Evolutionary conservation across 2,888 invertebrate genomes (phyloP).

Genomic region (Stenotaenia linearis): DNA sequence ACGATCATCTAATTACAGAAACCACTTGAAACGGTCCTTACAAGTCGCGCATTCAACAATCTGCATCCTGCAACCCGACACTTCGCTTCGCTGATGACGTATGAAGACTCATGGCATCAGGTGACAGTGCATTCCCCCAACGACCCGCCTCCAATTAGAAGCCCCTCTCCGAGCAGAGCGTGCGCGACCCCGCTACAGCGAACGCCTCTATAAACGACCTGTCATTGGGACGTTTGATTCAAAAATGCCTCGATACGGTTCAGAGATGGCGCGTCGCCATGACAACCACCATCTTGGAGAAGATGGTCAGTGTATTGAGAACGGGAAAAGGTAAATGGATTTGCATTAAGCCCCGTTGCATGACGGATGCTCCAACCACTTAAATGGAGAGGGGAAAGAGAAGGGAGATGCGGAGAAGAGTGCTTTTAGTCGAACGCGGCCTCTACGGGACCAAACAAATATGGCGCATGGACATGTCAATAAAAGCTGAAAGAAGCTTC

Average conservation of each 20-base stretch:
- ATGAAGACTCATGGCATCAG: not conserved
- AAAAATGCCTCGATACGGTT: not conserved
- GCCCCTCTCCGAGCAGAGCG: not conserved
- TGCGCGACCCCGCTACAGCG: not conserved
- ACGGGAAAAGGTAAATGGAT: conserved; percentile 21
- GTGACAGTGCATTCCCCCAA: not conserved
- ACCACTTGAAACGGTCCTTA: not conserved
- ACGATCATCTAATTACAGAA: conserved; percentile 3
- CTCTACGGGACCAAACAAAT: conserved; percentile 24
- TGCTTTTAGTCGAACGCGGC: conserved; percentile 26
- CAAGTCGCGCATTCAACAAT: not conserved
- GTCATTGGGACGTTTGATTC: conserved; percentile 19
- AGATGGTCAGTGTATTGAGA: conserved; percentile 24
- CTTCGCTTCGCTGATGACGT: conserved; percentile 1
- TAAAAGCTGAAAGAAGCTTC: not conserved
- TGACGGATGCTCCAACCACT: conserved; percentile 26
- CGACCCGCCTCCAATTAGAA: conserved; percentile 19
- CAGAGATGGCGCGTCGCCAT: conserved; percentile 3
- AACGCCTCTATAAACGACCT: not conserved
- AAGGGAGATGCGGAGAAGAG: not conserved
- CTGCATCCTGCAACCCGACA: not conserved
- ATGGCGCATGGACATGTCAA: conserved; percentile 23
- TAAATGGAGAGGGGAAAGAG: conserved; percentile 7
- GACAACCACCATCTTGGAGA: conserved; percentile 23
- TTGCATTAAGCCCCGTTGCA: conserved; percentile 21